phyloP scores from a whole-genome alignment of 2,888 invertebrate genomes.

The Autographa gamma region DNA sequence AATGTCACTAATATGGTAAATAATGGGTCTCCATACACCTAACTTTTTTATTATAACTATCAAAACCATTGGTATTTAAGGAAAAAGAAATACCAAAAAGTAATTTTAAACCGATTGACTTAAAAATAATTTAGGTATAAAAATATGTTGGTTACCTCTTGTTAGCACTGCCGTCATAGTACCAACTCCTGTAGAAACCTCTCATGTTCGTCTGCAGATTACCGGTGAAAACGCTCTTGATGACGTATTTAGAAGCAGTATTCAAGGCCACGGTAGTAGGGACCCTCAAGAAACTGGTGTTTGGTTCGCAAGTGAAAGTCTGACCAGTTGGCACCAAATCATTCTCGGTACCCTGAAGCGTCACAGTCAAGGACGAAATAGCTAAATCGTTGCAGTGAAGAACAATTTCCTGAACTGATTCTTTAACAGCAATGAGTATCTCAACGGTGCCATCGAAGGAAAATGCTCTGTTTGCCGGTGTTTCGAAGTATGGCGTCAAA shows the following conservation, averaged over 20 bases:
- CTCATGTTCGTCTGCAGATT: slow-evolving; percentile 91
- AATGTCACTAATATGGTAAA: no score
- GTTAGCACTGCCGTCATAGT: slow-evolving; percentile 87
- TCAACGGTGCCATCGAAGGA: slow-evolving; percentile 80
- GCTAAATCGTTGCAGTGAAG: slow-evolving; percentile 80
- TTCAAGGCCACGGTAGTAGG: slow-evolving; percentile 57
- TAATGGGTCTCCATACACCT: no score
- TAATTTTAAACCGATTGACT: no score
- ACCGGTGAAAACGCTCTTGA: slow-evolving; percentile 91
- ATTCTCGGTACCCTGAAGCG: slow-evolving; percentile 8
- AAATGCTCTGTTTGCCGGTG: slow-evolving; percentile 64
- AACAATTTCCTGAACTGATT: slow-evolving; percentile 69
- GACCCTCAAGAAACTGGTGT: slow-evolving; percentile 72
- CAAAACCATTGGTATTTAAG: no score
- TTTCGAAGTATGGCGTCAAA: slow-evolving; percentile 85
- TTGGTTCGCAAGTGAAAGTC: slow-evolving; percentile 66
- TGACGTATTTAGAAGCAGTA: slow-evolving; percentile 83
- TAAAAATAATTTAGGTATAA: no score
- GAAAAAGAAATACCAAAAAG: no score
- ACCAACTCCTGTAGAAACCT: slow-evolving; percentile 95
- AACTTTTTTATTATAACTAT: no score
- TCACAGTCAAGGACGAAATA: slow-evolving; percentile 79
- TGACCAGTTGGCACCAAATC: slow-evolving; percentile 61
- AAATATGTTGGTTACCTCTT: slow-evolving; percentile 76
- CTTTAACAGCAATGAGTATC: slow-evolving; percentile 69